Base-by-base conservation (phyloP, 30 jellyfish, hydroid and myxozoan genomes). In the Turritopsis dohrnii region DNA sequence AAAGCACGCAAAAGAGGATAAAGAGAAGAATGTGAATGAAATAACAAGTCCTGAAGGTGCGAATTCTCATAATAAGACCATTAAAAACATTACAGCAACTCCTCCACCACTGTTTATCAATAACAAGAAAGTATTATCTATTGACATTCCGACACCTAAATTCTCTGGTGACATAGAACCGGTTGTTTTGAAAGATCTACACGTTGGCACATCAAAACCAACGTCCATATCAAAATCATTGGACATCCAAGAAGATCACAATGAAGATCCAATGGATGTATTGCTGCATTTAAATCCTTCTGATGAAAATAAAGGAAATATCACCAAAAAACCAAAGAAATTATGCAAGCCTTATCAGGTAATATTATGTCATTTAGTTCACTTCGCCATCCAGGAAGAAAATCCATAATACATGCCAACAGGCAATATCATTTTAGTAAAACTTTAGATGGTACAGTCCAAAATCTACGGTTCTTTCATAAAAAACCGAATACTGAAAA, bases 261-360 rank as follows among this genome's bases (percentile, higher is more conserved):
- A 41, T 69, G 77, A 69, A 69, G 30, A 69, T 27, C 77, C 77
- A 0, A 27, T 69, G 77, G 77, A 69, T 17, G 77, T 69, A 69
- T 27, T 69, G 30, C 77, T 7, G 19, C 77, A 69, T 69, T 19
- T 69, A 0, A 27, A 69, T 69, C 4, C 77, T n/a, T 27, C 77
- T n/a, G 77, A 23, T 9, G 28, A 23, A 23, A 69, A 27, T 21
- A 69, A 23, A 19, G 19, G 22, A 21, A 69, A 27, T 21, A 69
- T 27, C 22, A 69, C 77, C 54, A 80, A 80, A 21, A 41, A 21
- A 16, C 22, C 76, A 29, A 65, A 71, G 31, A 71, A 52, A 41
- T 22, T 65, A 30, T 82, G 89, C 73, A 66, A 21, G 17, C 89
- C 89, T 17, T 82, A 82, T 71, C 89, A 82, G 53, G 81, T 41